phyloP scores from a whole-genome alignment of 2,888 invertebrate genomes.

The Andrena dorsata region DNA sequence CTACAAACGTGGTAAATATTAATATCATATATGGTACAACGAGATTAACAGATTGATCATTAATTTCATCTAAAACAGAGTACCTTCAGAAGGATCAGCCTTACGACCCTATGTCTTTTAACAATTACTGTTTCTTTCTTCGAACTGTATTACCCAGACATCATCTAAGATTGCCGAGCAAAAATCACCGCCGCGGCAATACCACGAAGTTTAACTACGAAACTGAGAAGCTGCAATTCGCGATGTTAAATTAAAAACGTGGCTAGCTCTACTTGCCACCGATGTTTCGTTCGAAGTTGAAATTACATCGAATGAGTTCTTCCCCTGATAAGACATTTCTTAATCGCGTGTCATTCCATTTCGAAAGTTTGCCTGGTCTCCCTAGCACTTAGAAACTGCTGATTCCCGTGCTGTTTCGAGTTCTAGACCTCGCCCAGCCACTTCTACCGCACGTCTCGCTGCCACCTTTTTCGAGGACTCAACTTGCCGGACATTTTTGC shows the following conservation, averaged over 20 bases:
- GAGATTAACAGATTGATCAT: too few species aligned
- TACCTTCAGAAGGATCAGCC: too few species aligned
- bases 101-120: too few species aligned
- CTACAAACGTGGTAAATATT: too few species aligned
- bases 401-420: conserved; percentile 25
- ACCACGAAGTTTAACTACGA: background rate
- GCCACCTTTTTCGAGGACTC: background rate
- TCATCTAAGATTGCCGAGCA: too few species aligned
- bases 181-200: too few species aligned
- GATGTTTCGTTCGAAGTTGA: conserved; percentile 4
- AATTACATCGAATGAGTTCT: conserved; percentile 18
- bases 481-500: conserved; percentile 10
- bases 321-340: conserved; percentile 20
- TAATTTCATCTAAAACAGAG: too few species aligned
- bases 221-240: background rate
- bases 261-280: background rate
- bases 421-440: background rate
- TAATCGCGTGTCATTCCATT: conserved; percentile 11
- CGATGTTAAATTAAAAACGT: background rate
- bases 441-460: background rate
- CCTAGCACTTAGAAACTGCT: background rate
- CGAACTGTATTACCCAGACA: too few species aligned
- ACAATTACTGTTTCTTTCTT: too few species aligned
- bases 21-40: too few species aligned
- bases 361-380: conserved; percentile 13